Evolutionary conservation across 37 sponge, comb jelly and placozoan species (phyloP), one percentile per base, ranked within the genome.

Genomic region (Spongilla lacustris): DNA sequence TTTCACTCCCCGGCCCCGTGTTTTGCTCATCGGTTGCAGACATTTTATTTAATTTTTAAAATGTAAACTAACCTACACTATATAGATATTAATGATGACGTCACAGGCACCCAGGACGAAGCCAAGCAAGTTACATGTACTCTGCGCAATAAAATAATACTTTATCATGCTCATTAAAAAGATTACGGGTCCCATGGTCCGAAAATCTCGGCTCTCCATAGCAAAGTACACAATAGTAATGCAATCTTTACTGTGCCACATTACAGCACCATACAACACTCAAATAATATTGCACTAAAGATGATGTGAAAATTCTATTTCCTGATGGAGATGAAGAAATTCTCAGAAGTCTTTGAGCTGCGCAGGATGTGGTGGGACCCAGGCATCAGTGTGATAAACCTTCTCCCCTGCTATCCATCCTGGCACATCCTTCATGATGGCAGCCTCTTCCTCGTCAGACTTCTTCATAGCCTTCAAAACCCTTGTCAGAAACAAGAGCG

Each of bases 381-480:
- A 97, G 32, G 90, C 86, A 31, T 90, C 80, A 19, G 94, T 84
- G 73, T 93, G 79, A 75, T 97, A 97, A 30, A 91, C 87, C 76
- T 88, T 96, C 83, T 97, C 93, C 29, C 96, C 96, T 13, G 84
- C 86, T 73, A 75, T 78, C 94, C 94, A 97, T 23, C 94, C 98
- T 35, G 89, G 89, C 4, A 97, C 98, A 58, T 93, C 83, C 78
- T 87, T 91, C 94, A 91, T 93, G 6, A 97, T 90, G 79, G 81
- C 79, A 11, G 92, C 92, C 50, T 97, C 98, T 48, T 89, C 94
- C 69, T 89, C 88, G 41, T 95, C 98, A 76, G 88, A 90, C 27
- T 80, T 72, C 50, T 86, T 84, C 90, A 93, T 77, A 28, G 84
- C 83, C 28, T 87, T 78, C 17, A 97, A 81, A 35, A 91, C 83